Percentiles rank a stretch among this genome's conserved stretches.
Evolutionary conservation across 2,113 vertebrate genomes (phyloP).

Genomic region (Vidua macroura): DNA sequence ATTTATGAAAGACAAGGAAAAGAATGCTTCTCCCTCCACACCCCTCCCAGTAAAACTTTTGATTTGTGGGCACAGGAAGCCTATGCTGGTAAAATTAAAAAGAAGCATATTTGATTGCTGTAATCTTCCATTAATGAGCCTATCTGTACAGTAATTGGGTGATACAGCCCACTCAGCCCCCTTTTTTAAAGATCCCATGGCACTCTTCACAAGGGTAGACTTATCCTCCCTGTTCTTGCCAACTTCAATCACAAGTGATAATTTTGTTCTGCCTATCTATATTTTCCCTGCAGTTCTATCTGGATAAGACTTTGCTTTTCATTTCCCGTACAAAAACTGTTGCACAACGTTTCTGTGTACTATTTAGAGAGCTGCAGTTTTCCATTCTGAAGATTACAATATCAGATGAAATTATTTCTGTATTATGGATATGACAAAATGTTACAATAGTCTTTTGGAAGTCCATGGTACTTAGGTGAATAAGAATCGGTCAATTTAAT

Average conservation of each 20-base stretch:
- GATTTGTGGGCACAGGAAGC: not conserved
- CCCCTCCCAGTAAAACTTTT: not conserved
- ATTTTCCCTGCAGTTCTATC: constrained; percentile 34
- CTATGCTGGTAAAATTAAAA: not conserved
- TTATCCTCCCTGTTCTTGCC: constrained; percentile 1
- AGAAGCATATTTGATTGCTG: not conserved
- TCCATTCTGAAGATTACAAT: not conserved
- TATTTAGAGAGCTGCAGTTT: not conserved
- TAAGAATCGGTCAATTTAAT: not conserved
- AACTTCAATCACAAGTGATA: constrained; percentile 17
- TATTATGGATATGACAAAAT: not conserved
- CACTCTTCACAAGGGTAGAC: not conserved
- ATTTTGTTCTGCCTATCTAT: constrained; percentile 26
- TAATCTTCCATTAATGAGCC: not conserved
- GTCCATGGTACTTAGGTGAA: not conserved
- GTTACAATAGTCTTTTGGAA: not conserved
- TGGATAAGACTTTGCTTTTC: constrained; percentile 16
- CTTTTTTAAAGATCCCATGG: constrained; percentile 8
- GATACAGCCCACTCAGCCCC: not conserved
- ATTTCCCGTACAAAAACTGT: constrained; percentile 3
- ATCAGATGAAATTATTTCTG: constrained; percentile 2
- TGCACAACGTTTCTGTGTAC: not conserved
- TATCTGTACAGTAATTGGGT: not conserved
- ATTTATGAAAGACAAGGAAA: constrained; percentile 30
- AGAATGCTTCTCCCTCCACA: not conserved